Evolutionary conservation across 2,888 invertebrate species (phyloP).

Genomic region (Margaritifera margaritifera): DNA sequence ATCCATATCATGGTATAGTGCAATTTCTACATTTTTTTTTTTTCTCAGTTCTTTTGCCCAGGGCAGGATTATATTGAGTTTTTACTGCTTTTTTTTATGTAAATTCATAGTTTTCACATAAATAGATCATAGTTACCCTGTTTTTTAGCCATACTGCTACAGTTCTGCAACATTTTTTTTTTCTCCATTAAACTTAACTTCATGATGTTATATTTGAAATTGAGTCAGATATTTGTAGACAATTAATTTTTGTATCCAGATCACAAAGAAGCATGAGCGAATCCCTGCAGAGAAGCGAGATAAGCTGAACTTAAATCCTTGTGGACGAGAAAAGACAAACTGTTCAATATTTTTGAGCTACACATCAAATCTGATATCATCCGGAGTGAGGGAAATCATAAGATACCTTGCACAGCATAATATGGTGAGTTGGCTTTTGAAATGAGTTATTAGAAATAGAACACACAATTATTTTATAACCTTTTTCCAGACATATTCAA

Average conservation of each 20-base stretch:
- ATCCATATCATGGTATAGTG: too few relatives aligned
- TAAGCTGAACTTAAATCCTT: constrained; percentile 84
- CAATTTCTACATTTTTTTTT: background rate
- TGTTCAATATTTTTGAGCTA: constrained; percentile 98
- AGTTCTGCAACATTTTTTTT: too few relatives aligned
- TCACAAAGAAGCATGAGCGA: constrained; percentile 82
- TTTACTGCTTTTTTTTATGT: background rate
- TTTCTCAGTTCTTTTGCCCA: background rate
- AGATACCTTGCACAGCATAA: constrained; percentile 88
- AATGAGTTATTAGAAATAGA: background rate
- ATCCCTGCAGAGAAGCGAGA: constrained; percentile 79
- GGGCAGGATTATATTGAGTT: background rate
- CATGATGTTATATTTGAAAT: background rate
- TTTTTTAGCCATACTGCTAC: too few relatives aligned
- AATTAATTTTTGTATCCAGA: constrained; percentile 70
- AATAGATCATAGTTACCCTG: background rate
- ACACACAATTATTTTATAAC: background rate
- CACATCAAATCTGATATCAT: constrained; percentile 97
- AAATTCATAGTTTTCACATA: background rate
- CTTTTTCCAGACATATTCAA: background rate
- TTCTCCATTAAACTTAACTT: too few relatives aligned
- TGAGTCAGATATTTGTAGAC: background rate
- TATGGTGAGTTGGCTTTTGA: constrained; percentile 76
- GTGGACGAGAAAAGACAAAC: constrained; percentile 69
- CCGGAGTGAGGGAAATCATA: constrained; percentile 93